Conservation (phyloP, 2,888 invertebrate genomes). For the Piscicola geometra region DNA sequence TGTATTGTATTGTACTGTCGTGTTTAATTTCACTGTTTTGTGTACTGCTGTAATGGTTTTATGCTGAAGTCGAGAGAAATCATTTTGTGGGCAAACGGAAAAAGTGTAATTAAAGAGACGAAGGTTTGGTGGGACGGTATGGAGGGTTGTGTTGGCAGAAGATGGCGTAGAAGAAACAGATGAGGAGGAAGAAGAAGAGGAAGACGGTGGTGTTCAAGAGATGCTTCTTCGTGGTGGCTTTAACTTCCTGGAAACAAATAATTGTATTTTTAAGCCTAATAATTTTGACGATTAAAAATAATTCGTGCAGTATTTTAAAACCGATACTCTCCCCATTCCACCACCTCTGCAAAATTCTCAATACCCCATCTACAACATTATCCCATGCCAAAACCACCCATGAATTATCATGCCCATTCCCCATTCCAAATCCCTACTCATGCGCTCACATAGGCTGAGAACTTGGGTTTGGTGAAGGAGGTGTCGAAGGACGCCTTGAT, state of each 20-base stretch:
- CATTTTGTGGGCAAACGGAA: too few species aligned
- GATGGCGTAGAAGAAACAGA: constrained; percentile 16
- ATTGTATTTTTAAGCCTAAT: neutral
- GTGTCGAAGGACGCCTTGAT: constrained; percentile 21
- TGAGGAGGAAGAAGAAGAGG: constrained; percentile 23
- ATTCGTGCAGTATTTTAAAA: too few species aligned
- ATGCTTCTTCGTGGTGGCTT: neutral
- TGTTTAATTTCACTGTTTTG: too few species aligned
- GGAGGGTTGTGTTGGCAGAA: constrained; percentile 12
- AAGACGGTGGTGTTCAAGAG: constrained; percentile 31
- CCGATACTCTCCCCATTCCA: too few species aligned
- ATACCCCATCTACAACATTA: neutral
- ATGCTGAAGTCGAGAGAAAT: too few species aligned
- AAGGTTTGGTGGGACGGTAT: neutral
- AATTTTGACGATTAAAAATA: too few species aligned
- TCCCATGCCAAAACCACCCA: neutral
- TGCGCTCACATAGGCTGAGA: neutral
- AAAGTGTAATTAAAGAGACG: too few species aligned
- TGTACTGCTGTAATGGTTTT: too few species aligned
- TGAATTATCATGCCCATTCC: neutral
- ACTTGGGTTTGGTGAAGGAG: neutral
- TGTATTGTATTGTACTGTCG: too few species aligned
- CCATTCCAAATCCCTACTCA: neutral
- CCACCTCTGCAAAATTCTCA: too few species aligned
- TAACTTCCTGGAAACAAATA: constrained; percentile 9